Evolutionary conservation across 2,888 invertebrate species (phyloP).

Genomic region (Caenorhabditis uteleia): DNA sequence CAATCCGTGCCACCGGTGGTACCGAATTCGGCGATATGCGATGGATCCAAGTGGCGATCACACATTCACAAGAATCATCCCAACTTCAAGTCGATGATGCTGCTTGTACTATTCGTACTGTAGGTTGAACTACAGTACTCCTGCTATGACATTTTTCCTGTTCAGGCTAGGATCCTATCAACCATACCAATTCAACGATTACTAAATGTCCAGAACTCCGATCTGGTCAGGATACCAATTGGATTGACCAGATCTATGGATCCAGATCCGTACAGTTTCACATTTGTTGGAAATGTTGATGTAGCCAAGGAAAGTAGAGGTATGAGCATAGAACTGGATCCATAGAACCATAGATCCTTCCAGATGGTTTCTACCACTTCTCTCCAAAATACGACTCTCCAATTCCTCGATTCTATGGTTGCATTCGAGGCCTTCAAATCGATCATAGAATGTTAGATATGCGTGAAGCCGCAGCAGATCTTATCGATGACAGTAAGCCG

Average conservation of each 20-base stretch:
- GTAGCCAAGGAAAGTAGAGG: slow-evolving; percentile 17
- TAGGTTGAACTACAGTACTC: slow-evolving; percentile 3
- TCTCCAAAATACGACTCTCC: slow-evolving; percentile 49
- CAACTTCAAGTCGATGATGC: slow-evolving; percentile 32
- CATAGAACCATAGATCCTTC: too few species aligned
- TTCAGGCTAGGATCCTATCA: slow-evolving; percentile 12
- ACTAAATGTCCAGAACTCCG: slow-evolving; percentile 17
- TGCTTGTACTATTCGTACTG: slow-evolving; percentile 24
- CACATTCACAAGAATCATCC: slow-evolving; percentile 14
- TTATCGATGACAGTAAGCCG: neutral
- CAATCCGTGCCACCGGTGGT: slow-evolving; percentile 46
- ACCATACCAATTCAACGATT: slow-evolving; percentile 13
- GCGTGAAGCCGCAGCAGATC: slow-evolving; percentile 11
- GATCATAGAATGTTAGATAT: slow-evolving; percentile 37
- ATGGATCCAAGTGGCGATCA: slow-evolving; percentile 57
- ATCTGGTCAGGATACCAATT: slow-evolving; percentile 25
- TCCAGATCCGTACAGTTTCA: slow-evolving; percentile 24
- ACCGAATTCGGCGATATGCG: slow-evolving; percentile 63
- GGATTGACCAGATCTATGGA: slow-evolving; percentile 13
- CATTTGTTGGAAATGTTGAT: slow-evolving; percentile 29
- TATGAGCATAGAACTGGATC: too few species aligned
- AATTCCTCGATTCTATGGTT: slow-evolving; percentile 57
- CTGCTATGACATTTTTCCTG: neutral
- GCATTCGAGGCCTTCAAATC: slow-evolving; percentile 58
- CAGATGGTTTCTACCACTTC: slow-evolving; percentile 29